phyloP scores from a whole-genome alignment of 37 sponge, comb jelly and placozoan genomes.

The Diacarnus erythraeanus region DNA sequence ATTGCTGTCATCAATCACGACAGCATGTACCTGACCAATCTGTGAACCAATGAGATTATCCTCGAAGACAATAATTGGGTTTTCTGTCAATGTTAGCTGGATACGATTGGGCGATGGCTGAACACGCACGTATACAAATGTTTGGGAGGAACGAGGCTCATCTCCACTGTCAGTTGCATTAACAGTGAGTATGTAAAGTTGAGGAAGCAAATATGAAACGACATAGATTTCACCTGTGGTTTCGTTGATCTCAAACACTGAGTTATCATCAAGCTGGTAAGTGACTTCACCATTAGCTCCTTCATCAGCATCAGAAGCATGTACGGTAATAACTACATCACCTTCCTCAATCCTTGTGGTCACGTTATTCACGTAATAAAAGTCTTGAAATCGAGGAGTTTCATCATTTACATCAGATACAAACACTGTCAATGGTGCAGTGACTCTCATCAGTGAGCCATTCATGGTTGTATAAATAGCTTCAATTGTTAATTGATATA shows the following conservation, averaged over 20 bases:
- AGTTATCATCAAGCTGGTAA: conserved; percentile 16
- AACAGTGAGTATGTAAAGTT: conserved; percentile 18
- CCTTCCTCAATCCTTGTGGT: conserved; percentile 15
- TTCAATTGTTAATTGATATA: conserved; percentile 22
- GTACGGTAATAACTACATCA: conserved; percentile 28
- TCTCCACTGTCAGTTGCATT: conserved; percentile 49
- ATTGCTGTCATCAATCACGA: conserved; percentile 20
- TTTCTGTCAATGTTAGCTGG: background rate
- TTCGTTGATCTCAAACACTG: conserved; percentile 33
- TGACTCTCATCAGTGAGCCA: background rate
- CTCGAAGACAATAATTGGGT: background rate
- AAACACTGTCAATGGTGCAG: background rate
- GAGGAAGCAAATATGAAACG: background rate
- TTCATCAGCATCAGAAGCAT: conserved; percentile 48
- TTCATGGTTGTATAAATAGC: background rate
- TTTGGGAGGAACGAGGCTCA: background rate
- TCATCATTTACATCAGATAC: conserved; percentile 58
- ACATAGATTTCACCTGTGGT: conserved; percentile 54
- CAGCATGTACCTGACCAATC: conserved; percentile 16
- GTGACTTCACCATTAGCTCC: conserved; percentile 24
- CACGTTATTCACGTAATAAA: conserved; percentile 13
- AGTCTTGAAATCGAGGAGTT: conserved; percentile 9
- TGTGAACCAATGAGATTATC: conserved; percentile 5
- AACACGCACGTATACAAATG: conserved; percentile 20
- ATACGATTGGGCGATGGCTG: conserved; percentile 31